Base-by-base conservation (phyloP, 1,140 invertebrate species). In the Bilobella aurantiaca region DNA sequence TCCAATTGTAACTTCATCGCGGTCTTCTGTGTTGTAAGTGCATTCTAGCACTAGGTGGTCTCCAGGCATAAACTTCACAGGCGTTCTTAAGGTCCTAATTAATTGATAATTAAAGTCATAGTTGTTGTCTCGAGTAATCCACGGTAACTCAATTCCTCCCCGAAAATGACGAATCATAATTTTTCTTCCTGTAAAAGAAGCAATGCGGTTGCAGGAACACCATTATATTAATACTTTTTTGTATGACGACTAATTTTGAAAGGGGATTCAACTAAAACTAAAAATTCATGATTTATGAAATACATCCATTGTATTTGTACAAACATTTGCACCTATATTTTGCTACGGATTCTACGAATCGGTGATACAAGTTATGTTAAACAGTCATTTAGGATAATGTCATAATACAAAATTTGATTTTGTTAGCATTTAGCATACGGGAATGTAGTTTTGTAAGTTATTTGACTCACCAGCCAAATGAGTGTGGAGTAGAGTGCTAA, bases 81-180 rank as follows among this genome's bases (percentile, higher is more conserved):
- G 82, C 66, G 79, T 77, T 66, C 80, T 79, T 27, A 86, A 75
- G 72, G 78, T 79, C 69, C 84, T 76, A 76, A 85, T 85, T 71
- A 85, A 84, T 74, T 86, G 84, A 79, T 86, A 86, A 74, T 81
- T 82, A 18, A 84, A 81, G 76, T 86, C 83, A 72, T 86, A 83
- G 76, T 84, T 85, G 72, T 82, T 80, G 74, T 86, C 85, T 58
- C 81, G 79, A 62, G 82, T 83, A 70, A 86, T 84, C 29, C 84
- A 84, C 47, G 82, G 78, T 72, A 85, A 75, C 75, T 86, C 85
- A 66, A 80, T 78, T 62, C 79, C 79, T 65, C 79, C 79, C 61
- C 84, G 79, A 66, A 86, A 84, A 74, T 86, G 84, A 59, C 83
- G 79, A 58, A 86, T 73, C 65, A 82, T 77, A 62, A 86, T 81